Conservation (phyloP, 2,797 vertebrate species). For the Zenarchopterus dispar region DNA sequence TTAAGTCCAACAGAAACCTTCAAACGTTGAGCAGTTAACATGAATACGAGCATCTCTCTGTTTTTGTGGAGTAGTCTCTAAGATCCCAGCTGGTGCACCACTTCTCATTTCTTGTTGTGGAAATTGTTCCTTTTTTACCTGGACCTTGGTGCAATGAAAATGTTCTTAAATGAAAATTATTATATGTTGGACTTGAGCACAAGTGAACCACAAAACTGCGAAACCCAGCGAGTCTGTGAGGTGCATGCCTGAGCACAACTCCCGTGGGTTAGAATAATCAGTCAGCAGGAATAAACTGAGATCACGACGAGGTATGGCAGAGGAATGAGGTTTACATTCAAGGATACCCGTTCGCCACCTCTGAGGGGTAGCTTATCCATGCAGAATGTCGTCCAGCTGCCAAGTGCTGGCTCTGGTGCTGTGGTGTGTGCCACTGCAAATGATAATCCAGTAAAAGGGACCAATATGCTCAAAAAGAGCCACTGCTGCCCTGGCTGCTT, state of each 20-base stretch:
- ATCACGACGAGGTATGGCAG: conserved; percentile 63
- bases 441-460: conserved; percentile 81
- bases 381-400: conserved; percentile 76
- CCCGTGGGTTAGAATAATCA: conserved; percentile 71
- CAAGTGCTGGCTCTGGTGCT: conserved; percentile 67
- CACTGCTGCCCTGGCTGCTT: conserved; percentile 56
- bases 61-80: conserved; percentile 28
- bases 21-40: conserved; percentile 11
- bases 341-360: conserved; percentile 62
- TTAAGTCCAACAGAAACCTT: conserved; percentile 30
- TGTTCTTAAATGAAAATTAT: conserved; percentile 38
- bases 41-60: conserved; percentile 32
- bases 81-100: conserved; percentile 10
- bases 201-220: conserved; percentile 61
- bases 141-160: conserved; percentile 41
- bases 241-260: conserved; percentile 67
- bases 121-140: conserved; percentile 37
- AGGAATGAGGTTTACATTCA: conserved; percentile 70
- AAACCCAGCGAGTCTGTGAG: conserved; percentile 51
- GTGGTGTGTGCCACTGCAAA: conserved; percentile 64
- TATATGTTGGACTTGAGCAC: conserved; percentile 60
- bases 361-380: conserved; percentile 77
- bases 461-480: conserved; percentile 72
- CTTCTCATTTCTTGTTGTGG: conserved; percentile 25
- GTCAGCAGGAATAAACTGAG: conserved; percentile 66